Conservation (phyloP, 2,113 vertebrate species). For the Pseudolaguvia tuberculata region DNA sequence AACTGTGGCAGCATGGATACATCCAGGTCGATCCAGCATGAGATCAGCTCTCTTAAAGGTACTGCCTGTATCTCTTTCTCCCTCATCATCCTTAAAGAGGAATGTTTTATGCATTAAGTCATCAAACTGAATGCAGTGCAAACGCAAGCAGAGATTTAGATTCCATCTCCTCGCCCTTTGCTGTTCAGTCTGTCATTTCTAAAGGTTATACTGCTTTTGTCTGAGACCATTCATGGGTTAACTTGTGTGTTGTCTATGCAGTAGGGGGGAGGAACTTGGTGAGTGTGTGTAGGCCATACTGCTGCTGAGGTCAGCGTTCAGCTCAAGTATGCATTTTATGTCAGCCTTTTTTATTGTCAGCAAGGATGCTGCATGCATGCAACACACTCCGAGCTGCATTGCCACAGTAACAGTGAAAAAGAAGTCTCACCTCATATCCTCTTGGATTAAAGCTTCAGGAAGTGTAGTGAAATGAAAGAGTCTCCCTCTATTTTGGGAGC, state of each 20-base stretch:
- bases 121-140: conserved; percentile 4
- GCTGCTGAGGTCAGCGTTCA: conserved; percentile 19
- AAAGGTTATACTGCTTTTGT: conserved; percentile 53
- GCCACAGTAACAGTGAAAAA: conserved; percentile 54
- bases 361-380: conserved; percentile 60
- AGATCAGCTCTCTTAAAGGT: conserved; percentile 93
- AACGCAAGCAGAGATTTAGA: conserved; percentile 25
- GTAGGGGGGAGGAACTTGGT: conserved; percentile 6
- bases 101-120: background rate
- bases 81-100: background rate
- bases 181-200: conserved; percentile 1
- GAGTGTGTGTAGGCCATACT: background rate
- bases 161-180: conserved; percentile 21
- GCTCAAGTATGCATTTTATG: background rate
- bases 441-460: background rate
- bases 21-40: conserved; percentile 83
- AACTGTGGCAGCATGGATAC: conserved; percentile 65
- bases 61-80: conserved; percentile 42
- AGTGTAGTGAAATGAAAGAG: background rate
- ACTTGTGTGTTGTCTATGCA: conserved; percentile 22
- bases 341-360: background rate
- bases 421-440: background rate
- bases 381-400: conserved; percentile 62
- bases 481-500: background rate
- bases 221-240: conserved; percentile 29